Conservation (phyloP, 1,140 invertebrate species). For the Cherax destructor region DNA sequence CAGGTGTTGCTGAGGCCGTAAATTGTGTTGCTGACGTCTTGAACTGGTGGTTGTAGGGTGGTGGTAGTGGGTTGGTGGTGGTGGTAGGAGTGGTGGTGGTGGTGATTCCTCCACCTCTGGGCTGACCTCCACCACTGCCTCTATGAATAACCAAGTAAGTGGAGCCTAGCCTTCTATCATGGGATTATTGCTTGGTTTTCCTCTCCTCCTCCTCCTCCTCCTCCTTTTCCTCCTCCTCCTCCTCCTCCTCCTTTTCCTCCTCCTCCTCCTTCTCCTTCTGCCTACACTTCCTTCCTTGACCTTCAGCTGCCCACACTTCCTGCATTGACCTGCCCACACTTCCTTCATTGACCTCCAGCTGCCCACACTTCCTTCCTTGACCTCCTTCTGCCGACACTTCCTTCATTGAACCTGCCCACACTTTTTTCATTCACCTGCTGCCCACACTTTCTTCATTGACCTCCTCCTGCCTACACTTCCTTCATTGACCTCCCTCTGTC, state of each 20-base stretch:
- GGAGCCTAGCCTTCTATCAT: not conserved
- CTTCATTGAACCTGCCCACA: too few relatives aligned
- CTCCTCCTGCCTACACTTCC: not conserved
- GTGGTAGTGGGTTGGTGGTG: not conserved
- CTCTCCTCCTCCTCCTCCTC: not conserved
- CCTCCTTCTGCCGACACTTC: too few relatives aligned
- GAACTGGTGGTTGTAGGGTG: too few relatives aligned
- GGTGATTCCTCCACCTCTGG: not conserved
- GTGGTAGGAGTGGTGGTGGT: not conserved
- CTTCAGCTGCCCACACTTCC: too few relatives aligned
- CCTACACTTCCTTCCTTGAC: not conserved
- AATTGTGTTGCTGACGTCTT: too few relatives aligned
- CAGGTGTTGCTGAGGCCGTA: too few relatives aligned
- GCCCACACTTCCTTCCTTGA: too few relatives aligned
- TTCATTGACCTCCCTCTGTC: too few relatives aligned
- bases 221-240: not conserved
- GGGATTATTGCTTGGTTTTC: not conserved
- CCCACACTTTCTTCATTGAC: not conserved
- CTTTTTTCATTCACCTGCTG: too few relatives aligned
- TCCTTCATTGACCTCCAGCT: too few relatives aligned
- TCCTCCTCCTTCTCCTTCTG: not conserved
- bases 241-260: constrained; percentile 7
- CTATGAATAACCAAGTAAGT: not conserved
- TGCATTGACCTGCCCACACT: not conserved
- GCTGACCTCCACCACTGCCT: not conserved